Evolutionary conservation across 2,113 vertebrate species (phyloP).

Genomic region (Lepisosteus osseus): DNA sequence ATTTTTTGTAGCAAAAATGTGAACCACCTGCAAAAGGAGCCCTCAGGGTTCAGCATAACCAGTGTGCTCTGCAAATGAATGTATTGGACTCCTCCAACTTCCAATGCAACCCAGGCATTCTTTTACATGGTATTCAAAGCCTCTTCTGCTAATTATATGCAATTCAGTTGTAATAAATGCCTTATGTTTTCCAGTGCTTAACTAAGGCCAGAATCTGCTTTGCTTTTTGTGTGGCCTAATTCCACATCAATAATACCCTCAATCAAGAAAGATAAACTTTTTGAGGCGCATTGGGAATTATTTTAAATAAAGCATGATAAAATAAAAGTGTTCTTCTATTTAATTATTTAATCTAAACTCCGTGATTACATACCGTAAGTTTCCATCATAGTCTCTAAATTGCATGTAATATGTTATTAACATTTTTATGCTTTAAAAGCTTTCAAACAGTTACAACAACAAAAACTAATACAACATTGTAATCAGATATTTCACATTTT

Average conservation of each 20-base stretch:
- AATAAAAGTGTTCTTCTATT: conserved; percentile 36
- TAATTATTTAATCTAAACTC: conserved; percentile 8
- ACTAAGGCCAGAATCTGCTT: conserved; percentile 37
- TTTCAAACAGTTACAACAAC: no score
- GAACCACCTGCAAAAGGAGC: conserved; percentile 68
- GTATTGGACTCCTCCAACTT: conserved; percentile 48
- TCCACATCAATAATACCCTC: conserved; percentile 50
- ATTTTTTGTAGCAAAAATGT: conserved; percentile 63
- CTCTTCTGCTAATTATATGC: conserved; percentile 70
- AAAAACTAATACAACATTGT: no score
- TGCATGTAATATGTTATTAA: no score
- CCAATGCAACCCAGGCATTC: conserved; percentile 44
- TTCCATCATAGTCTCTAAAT: no score
- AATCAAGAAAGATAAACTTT: conserved; percentile 55
- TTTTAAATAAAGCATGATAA: conserved; percentile 48
- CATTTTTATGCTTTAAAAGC: no score
- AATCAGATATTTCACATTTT: no score
- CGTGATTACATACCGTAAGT: no score
- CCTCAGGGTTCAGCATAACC: conserved; percentile 55
- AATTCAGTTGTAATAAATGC: conserved; percentile 71
- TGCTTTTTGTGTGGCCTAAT: conserved; percentile 45
- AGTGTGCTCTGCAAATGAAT: conserved; percentile 57
- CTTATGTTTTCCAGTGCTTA: conserved; percentile 60
- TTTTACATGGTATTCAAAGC: conserved; percentile 47
- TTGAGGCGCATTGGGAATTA: conserved; percentile 34